Conservation (phyloP, 2,113 vertebrate species). For the Pangasianodon hypophthalmus region DNA sequence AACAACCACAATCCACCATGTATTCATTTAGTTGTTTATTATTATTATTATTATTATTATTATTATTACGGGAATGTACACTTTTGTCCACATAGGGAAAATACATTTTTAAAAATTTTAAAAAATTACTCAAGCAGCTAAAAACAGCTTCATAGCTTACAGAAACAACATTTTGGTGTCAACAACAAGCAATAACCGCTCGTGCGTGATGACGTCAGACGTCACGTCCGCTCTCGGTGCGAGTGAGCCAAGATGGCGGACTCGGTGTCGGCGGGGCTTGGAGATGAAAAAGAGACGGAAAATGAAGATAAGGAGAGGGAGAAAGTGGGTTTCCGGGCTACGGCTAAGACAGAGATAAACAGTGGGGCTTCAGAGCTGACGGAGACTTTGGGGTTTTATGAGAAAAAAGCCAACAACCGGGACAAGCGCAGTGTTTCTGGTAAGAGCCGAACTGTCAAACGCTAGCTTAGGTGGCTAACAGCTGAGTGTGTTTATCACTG, state of each 20-base stretch:
- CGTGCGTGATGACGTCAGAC: slow-evolving; percentile 59
- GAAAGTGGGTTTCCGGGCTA: slow-evolving; percentile 33
- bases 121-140: not conserved
- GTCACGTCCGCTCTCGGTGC: slow-evolving; percentile 63
- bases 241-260: slow-evolving; percentile 79
- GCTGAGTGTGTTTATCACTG: not conserved
- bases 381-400: slow-evolving; percentile 71
- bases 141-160: not conserved
- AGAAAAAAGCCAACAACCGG: slow-evolving; percentile 65
- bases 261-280: slow-evolving; percentile 69
- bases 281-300: slow-evolving; percentile 74
- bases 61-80: too few relatives aligned
- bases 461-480: slow-evolving; percentile 34
- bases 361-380: slow-evolving; percentile 60
- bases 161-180: not conserved
- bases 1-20: not conserved
- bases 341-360: slow-evolving; percentile 36
- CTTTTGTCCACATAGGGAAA: too few relatives aligned
- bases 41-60: too few relatives aligned
- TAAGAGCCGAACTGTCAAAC: slow-evolving; percentile 58
- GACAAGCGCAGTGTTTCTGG: slow-evolving; percentile 74
- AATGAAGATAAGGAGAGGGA: slow-evolving; percentile 68
- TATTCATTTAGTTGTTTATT: too few relatives aligned
- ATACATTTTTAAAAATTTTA: not conserved
- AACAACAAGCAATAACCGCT: too few relatives aligned